phyloP scores from a whole-genome alignment of 2,113 vertebrate species.

The Cricetomys ansorgei region DNA sequence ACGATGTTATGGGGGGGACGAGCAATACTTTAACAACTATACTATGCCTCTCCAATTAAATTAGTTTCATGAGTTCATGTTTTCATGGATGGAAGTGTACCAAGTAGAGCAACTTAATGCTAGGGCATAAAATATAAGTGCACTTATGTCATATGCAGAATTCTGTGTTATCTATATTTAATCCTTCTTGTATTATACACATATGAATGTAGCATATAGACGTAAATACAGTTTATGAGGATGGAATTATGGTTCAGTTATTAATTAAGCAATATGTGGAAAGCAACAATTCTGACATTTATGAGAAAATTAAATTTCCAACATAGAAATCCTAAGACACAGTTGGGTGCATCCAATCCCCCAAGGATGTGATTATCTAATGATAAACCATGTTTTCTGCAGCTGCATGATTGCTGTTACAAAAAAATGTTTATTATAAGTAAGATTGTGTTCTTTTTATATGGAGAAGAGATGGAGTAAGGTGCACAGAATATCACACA shows the following conservation, averaged over 20 bases:
- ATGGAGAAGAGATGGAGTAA: constrained; percentile 76
- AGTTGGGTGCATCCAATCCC: constrained; percentile 84
- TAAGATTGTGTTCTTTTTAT: constrained; percentile 83
- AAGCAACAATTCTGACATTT: constrained; percentile 81
- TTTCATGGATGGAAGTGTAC: constrained; percentile 50
- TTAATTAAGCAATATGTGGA: constrained; percentile 82
- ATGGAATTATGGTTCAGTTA: constrained; percentile 75
- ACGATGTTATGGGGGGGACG: neutral
- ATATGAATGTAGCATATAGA: constrained; percentile 57
- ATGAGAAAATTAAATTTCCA: constrained; percentile 83
- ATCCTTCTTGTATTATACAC: constrained; percentile 41
- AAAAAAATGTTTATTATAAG: constrained; percentile 86
- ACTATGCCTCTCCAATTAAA: constrained; percentile 41
- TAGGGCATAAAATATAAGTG: constrained; percentile 62
- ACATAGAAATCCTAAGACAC: constrained; percentile 80
- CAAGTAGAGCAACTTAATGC: constrained; percentile 58
- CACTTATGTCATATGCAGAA: constrained; percentile 48
- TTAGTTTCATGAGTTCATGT: constrained; percentile 51
- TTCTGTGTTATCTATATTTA: constrained; percentile 55
- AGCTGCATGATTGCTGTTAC: constrained; percentile 84
- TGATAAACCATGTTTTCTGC: constrained; percentile 86
- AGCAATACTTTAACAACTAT: constrained; percentile 2
- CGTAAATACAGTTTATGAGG: constrained; percentile 72
- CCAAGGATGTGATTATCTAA: constrained; percentile 88
- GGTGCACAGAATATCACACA: constrained; percentile 82